These are phyloP conservation scores for Alethe diademata DNA, from an alignment of 2,113 vertebrate genomes.

Conservation along the genomic window DNA sequence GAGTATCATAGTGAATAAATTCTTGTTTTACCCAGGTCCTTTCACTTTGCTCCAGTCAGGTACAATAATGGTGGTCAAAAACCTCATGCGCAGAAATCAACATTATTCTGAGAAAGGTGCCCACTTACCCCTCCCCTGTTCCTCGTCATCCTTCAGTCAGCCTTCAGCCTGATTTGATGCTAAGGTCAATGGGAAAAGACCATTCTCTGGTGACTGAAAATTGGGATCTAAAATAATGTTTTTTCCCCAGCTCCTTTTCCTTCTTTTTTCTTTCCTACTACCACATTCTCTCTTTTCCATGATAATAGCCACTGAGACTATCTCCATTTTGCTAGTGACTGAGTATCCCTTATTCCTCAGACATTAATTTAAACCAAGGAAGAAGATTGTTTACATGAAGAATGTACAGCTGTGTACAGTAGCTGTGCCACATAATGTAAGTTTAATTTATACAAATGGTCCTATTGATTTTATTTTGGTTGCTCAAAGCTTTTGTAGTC, in stretches of 20 bases:
- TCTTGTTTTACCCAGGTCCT: background rate
- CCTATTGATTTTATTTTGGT: conserved; percentile 36
- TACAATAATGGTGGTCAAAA: background rate
- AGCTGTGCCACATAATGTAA: background rate
- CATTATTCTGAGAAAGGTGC: background rate
- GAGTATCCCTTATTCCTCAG: background rate
- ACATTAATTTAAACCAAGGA: background rate
- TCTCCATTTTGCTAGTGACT: background rate
- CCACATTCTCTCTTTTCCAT: background rate
- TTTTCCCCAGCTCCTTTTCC: background rate
- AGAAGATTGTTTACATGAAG: background rate
- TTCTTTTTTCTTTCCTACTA: background rate
- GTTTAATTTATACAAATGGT: conserved; percentile 39
- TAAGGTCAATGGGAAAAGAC: background rate
- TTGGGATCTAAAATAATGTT: background rate
- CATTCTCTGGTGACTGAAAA: background rate
- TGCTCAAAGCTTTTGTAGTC: conserved; percentile 7
- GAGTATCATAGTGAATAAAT: background rate
- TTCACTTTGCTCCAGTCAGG: background rate
- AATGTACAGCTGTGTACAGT: background rate
- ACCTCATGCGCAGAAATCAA: background rate
- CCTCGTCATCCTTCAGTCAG: background rate
- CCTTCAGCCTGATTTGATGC: background rate
- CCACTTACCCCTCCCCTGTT: background rate
- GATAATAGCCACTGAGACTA: background rate